Conservation (phyloP, 2,797 vertebrate genomes). For the Crenuchus spilurus region DNA sequence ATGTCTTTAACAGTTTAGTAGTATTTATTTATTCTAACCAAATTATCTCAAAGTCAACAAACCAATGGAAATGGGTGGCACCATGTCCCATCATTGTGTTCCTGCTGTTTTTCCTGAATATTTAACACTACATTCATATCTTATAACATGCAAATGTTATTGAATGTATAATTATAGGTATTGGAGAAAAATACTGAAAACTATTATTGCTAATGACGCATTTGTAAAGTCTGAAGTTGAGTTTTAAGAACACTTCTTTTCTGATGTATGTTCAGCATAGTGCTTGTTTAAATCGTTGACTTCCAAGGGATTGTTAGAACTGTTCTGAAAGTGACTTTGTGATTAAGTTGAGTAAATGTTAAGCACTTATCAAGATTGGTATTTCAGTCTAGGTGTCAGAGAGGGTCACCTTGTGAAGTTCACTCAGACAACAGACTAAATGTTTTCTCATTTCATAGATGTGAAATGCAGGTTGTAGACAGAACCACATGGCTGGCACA, state of each 20-base stretch:
- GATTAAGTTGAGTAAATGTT: slow-evolving; percentile 31
- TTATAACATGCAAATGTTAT: no score
- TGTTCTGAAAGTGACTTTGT: slow-evolving; percentile 40
- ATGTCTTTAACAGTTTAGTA: no score
- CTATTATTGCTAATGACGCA: not conserved
- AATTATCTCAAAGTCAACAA: no score
- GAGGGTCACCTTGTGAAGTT: slow-evolving; percentile 20
- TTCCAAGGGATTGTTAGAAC: not conserved
- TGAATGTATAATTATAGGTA: not conserved
- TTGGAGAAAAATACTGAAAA: not conserved
- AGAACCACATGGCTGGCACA: not conserved
- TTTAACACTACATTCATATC: no score
- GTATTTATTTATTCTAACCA: no score
- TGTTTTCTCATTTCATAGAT: not conserved
- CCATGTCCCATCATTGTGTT: no score
- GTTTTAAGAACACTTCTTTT: not conserved
- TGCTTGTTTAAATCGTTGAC: not conserved
- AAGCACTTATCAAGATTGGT: slow-evolving; percentile 21
- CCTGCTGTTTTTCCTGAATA: no score
- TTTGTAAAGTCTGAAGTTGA: not conserved
- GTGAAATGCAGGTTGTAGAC: not conserved
- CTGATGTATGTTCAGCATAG: not conserved
- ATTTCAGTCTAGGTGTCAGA: not conserved
- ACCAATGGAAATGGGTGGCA: no score
- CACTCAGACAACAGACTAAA: not conserved